A percentile compares a stretch with the other conserved stretches of the same genome.
Conservation (phyloP, 1,140 invertebrate genomes). For the Aplysia californica region DNA sequence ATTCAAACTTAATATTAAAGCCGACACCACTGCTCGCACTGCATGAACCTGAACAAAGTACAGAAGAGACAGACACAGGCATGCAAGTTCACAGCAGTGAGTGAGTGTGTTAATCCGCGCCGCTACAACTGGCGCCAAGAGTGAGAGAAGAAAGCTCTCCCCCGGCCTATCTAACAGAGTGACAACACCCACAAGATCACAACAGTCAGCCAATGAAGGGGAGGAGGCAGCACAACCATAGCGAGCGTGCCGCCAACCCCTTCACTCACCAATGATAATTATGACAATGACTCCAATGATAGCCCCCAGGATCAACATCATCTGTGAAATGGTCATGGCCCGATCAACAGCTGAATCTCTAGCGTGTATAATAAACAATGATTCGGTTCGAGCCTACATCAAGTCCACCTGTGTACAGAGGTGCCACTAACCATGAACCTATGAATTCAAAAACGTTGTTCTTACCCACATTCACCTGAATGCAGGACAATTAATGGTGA, state of each 20-base stretch:
- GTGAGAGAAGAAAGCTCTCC: not conserved
- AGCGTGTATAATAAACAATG: not conserved
- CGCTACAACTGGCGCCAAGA: not conserved
- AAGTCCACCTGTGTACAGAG: not conserved
- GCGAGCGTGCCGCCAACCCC: not conserved
- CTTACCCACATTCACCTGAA: not conserved
- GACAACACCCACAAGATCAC: not conserved
- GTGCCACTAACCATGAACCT: not conserved
- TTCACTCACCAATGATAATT: constrained; percentile 87
- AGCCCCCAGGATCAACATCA: constrained; percentile 93
- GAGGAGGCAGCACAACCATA: not conserved
- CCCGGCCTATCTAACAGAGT: not conserved
- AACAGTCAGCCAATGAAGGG: not conserved
- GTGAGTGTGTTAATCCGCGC: not conserved
- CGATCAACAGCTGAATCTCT: not conserved
- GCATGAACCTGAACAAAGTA: too few species aligned
- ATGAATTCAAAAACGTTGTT: not conserved
- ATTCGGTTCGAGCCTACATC: too few species aligned
- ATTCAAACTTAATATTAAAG: too few species aligned
- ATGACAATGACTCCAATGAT: constrained; percentile 88
- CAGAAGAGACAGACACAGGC: too few species aligned
- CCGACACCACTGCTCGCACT: too few species aligned
- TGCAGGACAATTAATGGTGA: not conserved
- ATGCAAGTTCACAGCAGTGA: not conserved
- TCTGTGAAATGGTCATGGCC: constrained; percentile 72